Base-by-base conservation (phyloP, 2,888 invertebrate genomes). In the Rhamphomyia laevipes region DNA sequence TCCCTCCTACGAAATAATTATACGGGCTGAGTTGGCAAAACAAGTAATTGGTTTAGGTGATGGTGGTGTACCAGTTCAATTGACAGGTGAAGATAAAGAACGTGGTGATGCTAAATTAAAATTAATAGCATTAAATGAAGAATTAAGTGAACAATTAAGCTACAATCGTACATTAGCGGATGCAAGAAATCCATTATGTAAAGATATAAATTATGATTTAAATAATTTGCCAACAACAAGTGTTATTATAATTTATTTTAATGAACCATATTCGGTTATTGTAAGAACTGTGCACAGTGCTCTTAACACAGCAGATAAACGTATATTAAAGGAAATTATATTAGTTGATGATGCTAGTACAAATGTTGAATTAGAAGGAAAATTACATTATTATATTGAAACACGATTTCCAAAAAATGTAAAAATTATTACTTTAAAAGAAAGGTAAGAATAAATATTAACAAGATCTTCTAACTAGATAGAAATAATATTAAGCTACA, bases 261-360 rank as follows among this genome's bases (percentile, higher is more conserved):
- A 94, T 66, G 93, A 94, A 68, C 88, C 90, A 0, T 91, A 86
- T 74, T 87, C 89, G 43, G 82, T 89, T 37, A 74, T 92, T 41
- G 62, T 91, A 37, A 70, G 81, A 61, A 89, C 88, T 46, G 82
- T 86, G 53, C 80, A 83, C 66, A 84, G 84, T 61, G 83, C 86
- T 1, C 66, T 86, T 11, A 82, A 82, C 61, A 73, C 82, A 38
- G 78, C 84, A 38, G 84, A 84, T 17, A 64, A 74, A 7, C 65
- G 74, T 51, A 58, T 67, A 35, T 54, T 97, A 13, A 84, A 90
- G 64, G 95, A 97, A 73, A 86, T 97, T 50, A 86, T 97, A 61
- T 73, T 97, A 11, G 85, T 96, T n/a, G 95, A 97, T 65, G 96
- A 97, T 71, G 83, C 82, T 67, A 93, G 93, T 56, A 86, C 88